phyloP scores from a whole-genome alignment of 2,113 vertebrate species.

The Brachypodius melanocephalos region DNA sequence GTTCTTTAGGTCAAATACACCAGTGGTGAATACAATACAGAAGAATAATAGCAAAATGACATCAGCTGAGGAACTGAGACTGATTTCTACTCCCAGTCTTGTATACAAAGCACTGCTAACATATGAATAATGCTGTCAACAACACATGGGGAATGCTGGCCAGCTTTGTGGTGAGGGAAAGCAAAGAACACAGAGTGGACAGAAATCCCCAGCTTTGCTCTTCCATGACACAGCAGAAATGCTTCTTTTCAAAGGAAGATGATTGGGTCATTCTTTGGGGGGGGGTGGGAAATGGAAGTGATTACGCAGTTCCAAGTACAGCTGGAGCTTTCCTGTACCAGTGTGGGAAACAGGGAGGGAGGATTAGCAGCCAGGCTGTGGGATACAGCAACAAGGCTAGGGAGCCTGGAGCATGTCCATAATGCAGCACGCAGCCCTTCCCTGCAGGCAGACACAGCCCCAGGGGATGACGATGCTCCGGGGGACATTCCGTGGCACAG shows the following conservation, averaged over 20 bases:
- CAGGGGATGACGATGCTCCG: background rate
- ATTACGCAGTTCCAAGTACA: background rate
- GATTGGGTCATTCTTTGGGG: background rate
- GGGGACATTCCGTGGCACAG: fast-evolving
- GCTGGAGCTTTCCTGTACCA: background rate
- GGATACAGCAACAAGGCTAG: background rate
- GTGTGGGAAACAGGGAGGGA: background rate
- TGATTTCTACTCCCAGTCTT: background rate
- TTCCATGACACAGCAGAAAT: constrained; percentile 27
- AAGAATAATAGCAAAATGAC: background rate
- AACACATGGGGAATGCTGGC: background rate
- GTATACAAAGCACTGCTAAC: background rate
- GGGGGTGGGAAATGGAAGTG: background rate
- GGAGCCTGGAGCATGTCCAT: fast-evolving
- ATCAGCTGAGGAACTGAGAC: constrained; percentile 1
- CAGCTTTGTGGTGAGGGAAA: constrained; percentile 8
- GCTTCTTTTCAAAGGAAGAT: background rate
- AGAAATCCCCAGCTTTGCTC: constrained; percentile 29
- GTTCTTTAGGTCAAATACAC: constrained; percentile 26
- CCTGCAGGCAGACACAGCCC: background rate
- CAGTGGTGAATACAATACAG: background rate
- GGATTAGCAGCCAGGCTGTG: background rate
- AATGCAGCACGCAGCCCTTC: fast-evolving
- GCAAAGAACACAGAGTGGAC: background rate
- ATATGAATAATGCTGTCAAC: constrained; percentile 28